These are phyloP conservation scores for Diogma glabrata DNA, from an alignment of 2,888 invertebrate species.

Conservation along the genomic window DNA sequence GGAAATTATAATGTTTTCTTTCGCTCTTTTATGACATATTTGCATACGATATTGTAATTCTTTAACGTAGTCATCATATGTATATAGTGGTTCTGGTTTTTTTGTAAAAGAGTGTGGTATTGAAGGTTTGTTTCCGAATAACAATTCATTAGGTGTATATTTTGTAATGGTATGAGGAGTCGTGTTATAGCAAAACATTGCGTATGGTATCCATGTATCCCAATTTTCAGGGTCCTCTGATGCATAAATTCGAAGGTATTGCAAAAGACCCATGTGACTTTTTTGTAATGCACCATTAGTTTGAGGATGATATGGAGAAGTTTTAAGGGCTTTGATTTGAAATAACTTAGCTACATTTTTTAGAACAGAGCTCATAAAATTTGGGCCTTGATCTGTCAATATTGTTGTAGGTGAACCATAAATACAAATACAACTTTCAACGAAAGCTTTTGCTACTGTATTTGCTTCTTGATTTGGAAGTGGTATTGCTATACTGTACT, in stretches of 20 bases:
- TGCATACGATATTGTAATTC: background rate
- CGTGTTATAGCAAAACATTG: constrained; percentile 2
- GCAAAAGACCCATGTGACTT: background rate
- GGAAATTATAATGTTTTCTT: background rate
- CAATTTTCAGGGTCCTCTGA: background rate
- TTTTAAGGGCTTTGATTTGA: background rate
- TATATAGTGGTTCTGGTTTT: background rate
- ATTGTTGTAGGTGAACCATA: background rate
- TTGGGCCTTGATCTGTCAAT: background rate
- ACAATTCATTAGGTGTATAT: background rate
- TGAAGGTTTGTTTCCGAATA: background rate
- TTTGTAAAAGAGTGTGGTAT: background rate
- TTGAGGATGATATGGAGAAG: background rate
- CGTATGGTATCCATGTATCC: background rate
- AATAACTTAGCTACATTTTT: background rate
- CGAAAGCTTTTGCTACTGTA: background rate
- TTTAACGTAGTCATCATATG: background rate
- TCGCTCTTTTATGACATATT: background rate
- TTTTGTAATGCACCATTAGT: background rate
- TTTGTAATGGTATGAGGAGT: background rate
- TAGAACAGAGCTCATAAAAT: background rate
- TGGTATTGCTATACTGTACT: background rate
- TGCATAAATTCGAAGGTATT: background rate
- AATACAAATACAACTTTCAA: background rate
- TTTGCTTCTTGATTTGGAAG: background rate